A percentile compares a stretch with the other conserved stretches of the same genome.
Conservation (phyloP, 2,888 invertebrate genomes). For the Antheraea assamensis region DNA sequence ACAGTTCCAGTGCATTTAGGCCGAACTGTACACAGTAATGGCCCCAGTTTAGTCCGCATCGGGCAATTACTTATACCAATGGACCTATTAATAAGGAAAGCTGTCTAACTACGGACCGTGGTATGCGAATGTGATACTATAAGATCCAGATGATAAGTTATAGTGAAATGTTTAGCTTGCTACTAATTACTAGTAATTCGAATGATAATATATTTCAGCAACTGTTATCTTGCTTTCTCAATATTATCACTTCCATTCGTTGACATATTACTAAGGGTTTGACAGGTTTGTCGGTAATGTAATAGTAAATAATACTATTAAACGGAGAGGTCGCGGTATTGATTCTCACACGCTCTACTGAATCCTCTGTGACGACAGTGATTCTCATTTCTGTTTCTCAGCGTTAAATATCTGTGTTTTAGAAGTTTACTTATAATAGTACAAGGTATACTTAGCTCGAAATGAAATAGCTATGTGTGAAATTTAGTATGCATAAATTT, state of each 20-base stretch:
- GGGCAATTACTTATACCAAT: slow-evolving; percentile 59
- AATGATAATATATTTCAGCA: slow-evolving; percentile 5
- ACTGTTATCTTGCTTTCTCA: background rate
- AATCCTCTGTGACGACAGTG: too few relatives aligned
- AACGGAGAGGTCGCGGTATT: too few relatives aligned
- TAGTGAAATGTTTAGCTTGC: slow-evolving; percentile 21
- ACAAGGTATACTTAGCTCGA: too few relatives aligned
- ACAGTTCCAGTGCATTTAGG: slow-evolving; percentile 42
- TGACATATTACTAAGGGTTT: background rate
- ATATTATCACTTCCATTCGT: background rate
- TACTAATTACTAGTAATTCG: background rate
- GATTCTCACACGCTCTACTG: too few relatives aligned
- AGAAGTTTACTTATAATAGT: too few relatives aligned
- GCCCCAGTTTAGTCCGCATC: slow-evolving; percentile 48
- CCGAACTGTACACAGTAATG: slow-evolving; percentile 44
- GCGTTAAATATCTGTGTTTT: too few relatives aligned
- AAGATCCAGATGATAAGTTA: slow-evolving; percentile 29
- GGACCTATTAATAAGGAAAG: slow-evolving; percentile 55
- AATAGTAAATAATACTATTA: too few relatives aligned
- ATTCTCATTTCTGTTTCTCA: too few relatives aligned
- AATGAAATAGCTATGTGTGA: too few relatives aligned
- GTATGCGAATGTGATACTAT: slow-evolving; percentile 41
- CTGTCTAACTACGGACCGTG: slow-evolving; percentile 43
- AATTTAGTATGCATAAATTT: too few relatives aligned
- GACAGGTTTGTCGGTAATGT: too few relatives aligned